Base-by-base conservation (phyloP, 2,113 vertebrate genomes). In the Verasper variegatus region DNA sequence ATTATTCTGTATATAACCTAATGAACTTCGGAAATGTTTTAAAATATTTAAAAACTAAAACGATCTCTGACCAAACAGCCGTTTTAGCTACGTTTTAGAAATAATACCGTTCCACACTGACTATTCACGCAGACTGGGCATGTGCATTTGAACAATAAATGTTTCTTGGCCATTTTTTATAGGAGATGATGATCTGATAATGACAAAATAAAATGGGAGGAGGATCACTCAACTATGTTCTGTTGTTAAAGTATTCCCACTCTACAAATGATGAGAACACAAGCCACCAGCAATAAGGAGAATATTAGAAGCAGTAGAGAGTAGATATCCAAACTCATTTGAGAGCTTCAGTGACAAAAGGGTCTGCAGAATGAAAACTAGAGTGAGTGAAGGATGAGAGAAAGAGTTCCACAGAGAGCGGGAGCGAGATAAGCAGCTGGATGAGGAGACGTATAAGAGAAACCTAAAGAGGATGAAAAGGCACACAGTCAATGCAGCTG, bases 381-480 rank as follows among this genome's bases (percentile, higher is more conserved):
- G 55, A 61, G 54, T 64, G n/a, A 31, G 13, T 10, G 31, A 69
- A 23, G 62, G 37, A 57, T 11, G 5, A 56, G 26, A 59, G 27
- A 37, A 42, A 58, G 14, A 60, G n/a, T 26, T 23, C 47, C 65
- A 66, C 4, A 42, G 37, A 20, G 55, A 49, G n/a, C n/a, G n/a
- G n/a, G n/a, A n/a, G n/a, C n/a, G 55, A 68, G 59, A 69, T 49
- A 63, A 69, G 47, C 31, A 63, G 61, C 4, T 2, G 42, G 67
- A 20, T 21, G 51, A 72, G n/a, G 49, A 24, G 13, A 20, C 20
- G 26, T n/a, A 37, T 3, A 13, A 62, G 7, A 21, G 55, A 42
- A 56, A 63, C 27, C 45, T 26, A 40, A 62, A 58, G 80, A 61
- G 55, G 71, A 86, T 68, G 24, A 81, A 21, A 66, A 59, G 1